Evolutionary conservation across 2,113 vertebrate genomes (phyloP), one percentile per base, ranked within the genome.

Genomic region (Eidolon helvum): DNA sequence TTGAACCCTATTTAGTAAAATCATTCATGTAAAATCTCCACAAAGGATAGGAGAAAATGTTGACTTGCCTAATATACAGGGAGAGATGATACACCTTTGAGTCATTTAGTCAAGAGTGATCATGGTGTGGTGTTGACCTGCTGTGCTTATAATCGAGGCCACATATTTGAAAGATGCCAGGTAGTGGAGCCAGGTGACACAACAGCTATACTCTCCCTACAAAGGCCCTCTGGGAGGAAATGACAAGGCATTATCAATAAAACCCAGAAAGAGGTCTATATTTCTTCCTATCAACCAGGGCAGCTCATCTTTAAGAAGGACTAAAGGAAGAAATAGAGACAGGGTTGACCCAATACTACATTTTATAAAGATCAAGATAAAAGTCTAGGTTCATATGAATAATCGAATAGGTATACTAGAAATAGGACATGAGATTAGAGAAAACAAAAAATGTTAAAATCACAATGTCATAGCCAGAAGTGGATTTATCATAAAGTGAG

Each of bases 1-100:
- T 68, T 84, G 2, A 84, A 50, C 28, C 72, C 69, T 90, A 43
- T n/a, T n/a, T 75, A 45, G 28, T 68, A 91, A 96, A 97, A 87
- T 24, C 19, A 95, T 28, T 69, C 45, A 38, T 61, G 33, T 7
- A 63, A 86, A 78, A 69, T 63, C 50, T 26, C 69, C 35, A 35
- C 1, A 35, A 79, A 92, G 38, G 19, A 14, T 21, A 5, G 11
- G 55, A 80, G 43, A 43, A 68, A 45, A 66, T 15, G 48, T 2
- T 66, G 59, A 66, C 6, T 35, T 74, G 43, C 38, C 53, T 68
- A 48, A 21, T 43, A 33, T 3, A 53, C 7, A 66, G n/a, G 43
- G 45, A 89, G 40, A 93, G 61, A 83, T 33, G 55, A 43, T 28
- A 38, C 33, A 30, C n/a, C n/a, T 79, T 61, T 75, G 75, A 82